A percentile compares a stretch with the other conserved stretches of the same genome.
Conservation (phyloP, 2,113 vertebrate species). For the Hippocampus guttulatus region DNA sequence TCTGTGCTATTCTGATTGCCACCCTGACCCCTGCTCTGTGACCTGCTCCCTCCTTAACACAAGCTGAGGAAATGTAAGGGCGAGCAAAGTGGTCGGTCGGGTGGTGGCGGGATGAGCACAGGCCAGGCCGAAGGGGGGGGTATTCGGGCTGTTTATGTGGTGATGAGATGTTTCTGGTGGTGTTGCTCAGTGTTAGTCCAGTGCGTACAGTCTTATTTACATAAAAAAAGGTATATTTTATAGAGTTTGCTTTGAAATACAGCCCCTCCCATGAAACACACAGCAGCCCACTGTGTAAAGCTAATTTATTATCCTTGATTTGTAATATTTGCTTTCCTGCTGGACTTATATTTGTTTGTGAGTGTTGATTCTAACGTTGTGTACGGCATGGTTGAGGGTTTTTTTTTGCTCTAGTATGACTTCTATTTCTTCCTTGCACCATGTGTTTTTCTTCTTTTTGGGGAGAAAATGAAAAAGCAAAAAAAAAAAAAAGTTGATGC, state of each 20-base stretch:
- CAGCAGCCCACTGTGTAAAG: constrained; percentile 57
- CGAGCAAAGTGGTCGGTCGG: constrained; percentile 5
- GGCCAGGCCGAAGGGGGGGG: not conserved
- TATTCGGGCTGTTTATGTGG: constrained; percentile 52
- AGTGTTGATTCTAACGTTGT: constrained; percentile 61
- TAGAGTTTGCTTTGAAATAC: constrained; percentile 41
- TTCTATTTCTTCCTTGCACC: constrained; percentile 59
- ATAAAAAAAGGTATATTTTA: constrained; percentile 44
- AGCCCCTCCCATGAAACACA: constrained; percentile 43
- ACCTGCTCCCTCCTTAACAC: constrained; percentile 74
- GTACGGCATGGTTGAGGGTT: constrained; percentile 75
- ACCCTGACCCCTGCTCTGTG: constrained; percentile 9
- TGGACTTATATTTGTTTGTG: constrained; percentile 72
- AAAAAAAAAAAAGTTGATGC: constrained; percentile 66
- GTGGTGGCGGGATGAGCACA: constrained; percentile 6
- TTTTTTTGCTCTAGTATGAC: constrained; percentile 61
- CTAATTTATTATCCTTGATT: constrained; percentile 78
- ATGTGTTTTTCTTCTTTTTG: constrained; percentile 44
- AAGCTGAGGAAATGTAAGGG: constrained; percentile 62
- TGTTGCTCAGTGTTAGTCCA: constrained; percentile 71
- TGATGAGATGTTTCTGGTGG: constrained; percentile 67
- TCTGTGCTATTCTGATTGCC: constrained; percentile 32
- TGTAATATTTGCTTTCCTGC: constrained; percentile 72
- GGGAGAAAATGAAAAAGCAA: constrained; percentile 41
- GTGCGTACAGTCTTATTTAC: constrained; percentile 57